These are phyloP conservation scores for Epinephelus coioides DNA, from an alignment of 2,797 vertebrate genomes.

Conservation along the genomic window DNA sequence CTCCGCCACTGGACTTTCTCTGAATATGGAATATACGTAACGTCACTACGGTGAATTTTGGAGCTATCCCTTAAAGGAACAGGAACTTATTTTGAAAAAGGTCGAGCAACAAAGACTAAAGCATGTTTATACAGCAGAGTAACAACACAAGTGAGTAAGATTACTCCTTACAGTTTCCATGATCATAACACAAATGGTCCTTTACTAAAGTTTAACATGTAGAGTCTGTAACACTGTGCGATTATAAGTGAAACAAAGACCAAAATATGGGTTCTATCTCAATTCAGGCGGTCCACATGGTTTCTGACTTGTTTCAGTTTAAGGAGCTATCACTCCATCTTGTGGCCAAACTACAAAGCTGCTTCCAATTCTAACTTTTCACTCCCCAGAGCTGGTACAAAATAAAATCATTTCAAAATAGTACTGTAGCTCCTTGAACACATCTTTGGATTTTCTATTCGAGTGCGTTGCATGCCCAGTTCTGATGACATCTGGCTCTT, in stretches of 20 bases:
- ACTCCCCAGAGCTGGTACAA: not conserved
- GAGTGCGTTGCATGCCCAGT: not conserved
- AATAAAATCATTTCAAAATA: too few species aligned
- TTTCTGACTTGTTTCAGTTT: conserved; percentile 17
- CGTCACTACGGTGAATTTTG: conserved; percentile 66
- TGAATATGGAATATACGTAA: conserved; percentile 76
- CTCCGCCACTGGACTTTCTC: conserved; percentile 75
- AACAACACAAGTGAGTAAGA: not conserved
- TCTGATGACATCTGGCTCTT: not conserved
- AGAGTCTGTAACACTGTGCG: not conserved
- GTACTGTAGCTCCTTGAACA: not conserved
- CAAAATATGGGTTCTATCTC: conserved; percentile 1
- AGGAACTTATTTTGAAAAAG: conserved; percentile 67
- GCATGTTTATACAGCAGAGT: not conserved
- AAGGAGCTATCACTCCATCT: conserved; percentile 72
- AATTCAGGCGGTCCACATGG: conserved; percentile 27
- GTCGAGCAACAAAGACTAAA: conserved; percentile 67
- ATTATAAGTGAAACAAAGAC: conserved; percentile 40
- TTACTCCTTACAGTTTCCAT: not conserved
- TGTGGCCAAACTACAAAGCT: conserved; percentile 57
- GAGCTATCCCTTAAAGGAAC: conserved; percentile 80
- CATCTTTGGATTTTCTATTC: not conserved
- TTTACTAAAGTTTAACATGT: not conserved
- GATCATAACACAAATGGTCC: not conserved
- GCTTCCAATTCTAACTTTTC: not conserved